Evolutionary conservation across 2,113 vertebrate genomes (phyloP), one percentile per base, ranked within the genome.

Genomic region (Ptilonorhynchus violaceus): DNA sequence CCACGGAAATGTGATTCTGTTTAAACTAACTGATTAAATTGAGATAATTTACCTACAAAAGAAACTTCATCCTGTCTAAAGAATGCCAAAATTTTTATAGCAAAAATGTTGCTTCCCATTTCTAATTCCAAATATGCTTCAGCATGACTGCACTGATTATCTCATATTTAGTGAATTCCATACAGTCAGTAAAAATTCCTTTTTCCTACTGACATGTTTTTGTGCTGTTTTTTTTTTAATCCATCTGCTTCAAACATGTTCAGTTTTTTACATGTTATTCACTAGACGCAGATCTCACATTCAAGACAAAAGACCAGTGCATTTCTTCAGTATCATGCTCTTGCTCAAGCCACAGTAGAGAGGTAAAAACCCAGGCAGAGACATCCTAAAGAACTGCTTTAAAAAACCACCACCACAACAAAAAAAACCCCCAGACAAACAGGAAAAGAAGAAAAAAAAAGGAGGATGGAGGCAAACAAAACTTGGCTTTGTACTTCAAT

Each of bases 401-500:
- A 13, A 23, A 69, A 83, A 66, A 18, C 16, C 2, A 20, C 5
- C 10, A 14, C 52, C 47, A 46, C 17, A 25, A 33, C 4, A 55
- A n/a, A 6, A n/a, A 6, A 46, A 28, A n/a, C 1, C 4, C 9
- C 42, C 31, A 52, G 63, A 30, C 8, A 37, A 37, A 22, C 4
- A 14, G 6, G 4, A 10, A 46, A 59, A 52, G 3, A 4, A 18
- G 10, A 20, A 53, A 20, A 8, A 7, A 7, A 4, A 2, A 7
- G 24, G 14, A 10, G 6, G 6, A 9, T 7, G 10, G 46, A 2
- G 6, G 46, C 27, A 91, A 92, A 88, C 18, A 76, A 79, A 88
- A 62, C 37, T 53, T 76, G 69, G 37, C 74, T 93, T 76, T 82
- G 67, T 91, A 64, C 30, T 91, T 91, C 47, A 31, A 30, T 89